A percentile compares a stretch with the other conserved stretches of the same genome.
Conservation (phyloP, 2,113 vertebrate species). For the Acanthisitta chloris region DNA sequence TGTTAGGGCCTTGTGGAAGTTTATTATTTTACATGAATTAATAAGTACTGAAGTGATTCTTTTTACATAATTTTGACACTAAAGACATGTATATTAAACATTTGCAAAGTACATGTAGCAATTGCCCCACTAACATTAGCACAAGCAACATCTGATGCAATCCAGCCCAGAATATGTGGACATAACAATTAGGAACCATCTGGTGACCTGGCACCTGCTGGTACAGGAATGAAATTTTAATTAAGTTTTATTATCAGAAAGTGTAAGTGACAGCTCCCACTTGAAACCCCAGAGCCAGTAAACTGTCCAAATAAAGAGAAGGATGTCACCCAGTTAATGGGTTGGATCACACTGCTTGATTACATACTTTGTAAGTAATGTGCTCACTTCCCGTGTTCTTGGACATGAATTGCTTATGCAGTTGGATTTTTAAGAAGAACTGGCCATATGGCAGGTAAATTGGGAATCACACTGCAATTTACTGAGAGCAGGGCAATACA, state of each 20-base stretch:
- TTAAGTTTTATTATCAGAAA: slow-evolving; percentile 72
- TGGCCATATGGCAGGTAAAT: slow-evolving; percentile 52
- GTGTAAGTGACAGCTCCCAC: slow-evolving; percentile 65
- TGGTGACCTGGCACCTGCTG: slow-evolving; percentile 67
- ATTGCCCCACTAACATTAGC: slow-evolving; percentile 12
- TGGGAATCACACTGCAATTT: neutral
- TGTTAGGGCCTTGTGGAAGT: neutral
- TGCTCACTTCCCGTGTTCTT: slow-evolving; percentile 17
- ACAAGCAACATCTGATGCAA: neutral
- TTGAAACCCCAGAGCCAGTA: slow-evolving; percentile 52
- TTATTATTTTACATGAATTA: neutral
- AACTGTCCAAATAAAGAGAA: slow-evolving; percentile 53
- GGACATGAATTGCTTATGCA: neutral
- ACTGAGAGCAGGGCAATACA: neutral
- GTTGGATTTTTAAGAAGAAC: slow-evolving; percentile 22
- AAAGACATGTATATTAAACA: neutral
- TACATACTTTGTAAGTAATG: slow-evolving; percentile 49
- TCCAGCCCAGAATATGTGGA: slow-evolving; percentile 46
- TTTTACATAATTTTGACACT: slow-evolving; percentile 34
- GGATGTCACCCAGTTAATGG: slow-evolving; percentile 49
- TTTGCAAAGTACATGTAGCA: neutral
- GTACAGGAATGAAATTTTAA: slow-evolving; percentile 74
- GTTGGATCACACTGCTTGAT: slow-evolving; percentile 41
- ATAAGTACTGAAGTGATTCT: neutral
- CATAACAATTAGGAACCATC: slow-evolving; percentile 70